Evolutionary conservation across 2,113 vertebrate genomes (phyloP).

Genomic region (Hypanus sabinus): DNA sequence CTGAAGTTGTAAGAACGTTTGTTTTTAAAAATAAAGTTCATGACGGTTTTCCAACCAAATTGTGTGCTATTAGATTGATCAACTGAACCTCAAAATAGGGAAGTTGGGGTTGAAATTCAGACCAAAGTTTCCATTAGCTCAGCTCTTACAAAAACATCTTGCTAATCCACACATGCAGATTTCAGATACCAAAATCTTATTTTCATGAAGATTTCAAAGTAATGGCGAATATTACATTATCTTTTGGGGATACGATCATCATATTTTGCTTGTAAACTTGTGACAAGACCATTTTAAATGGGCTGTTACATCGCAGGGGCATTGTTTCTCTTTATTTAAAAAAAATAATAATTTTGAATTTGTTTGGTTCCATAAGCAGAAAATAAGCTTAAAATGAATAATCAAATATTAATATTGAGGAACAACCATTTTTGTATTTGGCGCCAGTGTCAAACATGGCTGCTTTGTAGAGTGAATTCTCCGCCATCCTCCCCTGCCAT

Average conservation of each 20-base stretch:
- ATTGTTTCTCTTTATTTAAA: neutral
- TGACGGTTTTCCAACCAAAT: neutral
- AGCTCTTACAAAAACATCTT: neutral
- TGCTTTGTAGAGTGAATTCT: neutral
- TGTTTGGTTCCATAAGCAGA: no score
- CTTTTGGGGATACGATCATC: neutral
- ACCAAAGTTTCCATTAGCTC: neutral
- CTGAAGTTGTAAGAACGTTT: neutral
- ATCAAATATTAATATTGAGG: neutral
- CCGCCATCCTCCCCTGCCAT: no score
- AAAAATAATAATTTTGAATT: neutral
- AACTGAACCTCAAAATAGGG: constrained; percentile 17
- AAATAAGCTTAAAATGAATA: no score
- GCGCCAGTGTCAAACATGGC: neutral
- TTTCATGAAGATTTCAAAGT: neutral
- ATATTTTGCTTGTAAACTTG: neutral
- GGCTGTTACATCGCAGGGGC: neutral
- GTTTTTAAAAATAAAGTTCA: neutral
- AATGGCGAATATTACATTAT: neutral
- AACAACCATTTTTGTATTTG: neutral
- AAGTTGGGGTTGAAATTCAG: neutral
- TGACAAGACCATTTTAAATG: neutral
- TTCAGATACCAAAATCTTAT: no score
- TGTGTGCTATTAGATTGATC: neutral
- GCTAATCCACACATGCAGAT: neutral